A percentile compares a stretch with the other conserved stretches of the same genome.
These are phyloP conservation scores for Scolopax bukidnonensis DNA, from an alignment of 2,797 vertebrate species.

Conservation along the genomic window DNA sequence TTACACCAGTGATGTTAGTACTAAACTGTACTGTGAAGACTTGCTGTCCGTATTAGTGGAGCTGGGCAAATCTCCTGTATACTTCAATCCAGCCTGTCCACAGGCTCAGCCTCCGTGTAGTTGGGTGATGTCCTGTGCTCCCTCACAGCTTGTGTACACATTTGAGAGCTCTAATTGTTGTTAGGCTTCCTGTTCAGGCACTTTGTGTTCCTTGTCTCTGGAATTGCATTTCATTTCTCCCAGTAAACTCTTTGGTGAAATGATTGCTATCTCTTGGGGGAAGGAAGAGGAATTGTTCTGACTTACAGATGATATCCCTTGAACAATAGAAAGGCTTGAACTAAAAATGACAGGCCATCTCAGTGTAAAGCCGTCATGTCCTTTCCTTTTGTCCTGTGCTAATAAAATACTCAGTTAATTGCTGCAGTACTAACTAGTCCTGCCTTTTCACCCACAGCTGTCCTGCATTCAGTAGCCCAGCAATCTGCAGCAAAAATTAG, in stretches of 20 bases:
- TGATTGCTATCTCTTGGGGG: background rate
- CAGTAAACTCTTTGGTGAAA: background rate
- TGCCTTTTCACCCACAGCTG: background rate
- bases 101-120: accelerated
- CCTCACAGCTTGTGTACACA: background rate
- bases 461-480: background rate
- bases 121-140: background rate
- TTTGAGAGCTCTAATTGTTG: background rate
- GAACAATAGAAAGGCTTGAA: background rate
- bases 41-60: background rate
- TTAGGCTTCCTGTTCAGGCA: background rate
- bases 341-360: background rate
- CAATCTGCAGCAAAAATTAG: background rate
- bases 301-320: background rate
- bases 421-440: background rate
- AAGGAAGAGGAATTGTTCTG: background rate
- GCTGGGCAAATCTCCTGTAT: background rate
- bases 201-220: background rate
- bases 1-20: background rate
- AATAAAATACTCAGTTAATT: background rate
- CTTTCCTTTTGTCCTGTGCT: background rate
- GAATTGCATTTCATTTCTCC: background rate
- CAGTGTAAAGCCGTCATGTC: background rate
- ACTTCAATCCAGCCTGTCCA: background rate
- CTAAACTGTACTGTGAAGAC: background rate